Percentiles rank a stretch among this genome's conserved stretches.
phyloP scores from a whole-genome alignment of 1,140 invertebrate species.

The Platorchestia sp. region DNA sequence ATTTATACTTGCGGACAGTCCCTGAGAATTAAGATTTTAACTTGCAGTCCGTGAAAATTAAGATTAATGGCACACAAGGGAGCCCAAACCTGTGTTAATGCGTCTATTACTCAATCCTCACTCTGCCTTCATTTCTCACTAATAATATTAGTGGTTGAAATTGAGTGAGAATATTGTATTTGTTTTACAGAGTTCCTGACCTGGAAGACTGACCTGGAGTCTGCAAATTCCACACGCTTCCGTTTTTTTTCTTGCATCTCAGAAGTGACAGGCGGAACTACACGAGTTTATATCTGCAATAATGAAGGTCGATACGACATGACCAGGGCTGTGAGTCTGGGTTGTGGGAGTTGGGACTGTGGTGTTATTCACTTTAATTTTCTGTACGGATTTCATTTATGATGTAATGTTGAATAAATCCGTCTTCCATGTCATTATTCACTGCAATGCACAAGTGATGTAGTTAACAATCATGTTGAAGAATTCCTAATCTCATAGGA shows the following conservation, averaged over 20 bases:
- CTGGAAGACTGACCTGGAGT: slow-evolving; percentile 19
- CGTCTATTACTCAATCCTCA: not conserved
- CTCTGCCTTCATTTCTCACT: not conserved
- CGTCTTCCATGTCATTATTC: too few species aligned
- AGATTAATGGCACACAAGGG: too few species aligned
- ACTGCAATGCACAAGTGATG: too few species aligned
- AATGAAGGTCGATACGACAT: slow-evolving; percentile 41
- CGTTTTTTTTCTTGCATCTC: slow-evolving; percentile 33
- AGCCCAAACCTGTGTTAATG: not conserved
- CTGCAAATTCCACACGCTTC: not conserved
- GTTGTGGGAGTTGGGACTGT: not conserved
- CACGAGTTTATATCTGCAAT: slow-evolving; percentile 9
- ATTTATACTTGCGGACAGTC: too few species aligned
- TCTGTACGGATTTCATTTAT: too few species aligned
- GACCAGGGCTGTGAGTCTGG: slow-evolving; percentile 9
- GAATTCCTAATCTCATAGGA: too few species aligned
- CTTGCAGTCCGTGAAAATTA: too few species aligned
- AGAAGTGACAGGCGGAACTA: slow-evolving; percentile 42
- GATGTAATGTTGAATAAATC: too few species aligned
- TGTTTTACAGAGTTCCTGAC: not conserved
- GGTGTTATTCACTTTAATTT: too few species aligned
- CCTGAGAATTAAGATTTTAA: too few species aligned
- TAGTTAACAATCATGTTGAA: too few species aligned
- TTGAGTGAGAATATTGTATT: not conserved
- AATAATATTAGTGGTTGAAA: not conserved